Base-by-base conservation (phyloP, 1,140 invertebrate genomes). In the Tribolium castaneum region DNA sequence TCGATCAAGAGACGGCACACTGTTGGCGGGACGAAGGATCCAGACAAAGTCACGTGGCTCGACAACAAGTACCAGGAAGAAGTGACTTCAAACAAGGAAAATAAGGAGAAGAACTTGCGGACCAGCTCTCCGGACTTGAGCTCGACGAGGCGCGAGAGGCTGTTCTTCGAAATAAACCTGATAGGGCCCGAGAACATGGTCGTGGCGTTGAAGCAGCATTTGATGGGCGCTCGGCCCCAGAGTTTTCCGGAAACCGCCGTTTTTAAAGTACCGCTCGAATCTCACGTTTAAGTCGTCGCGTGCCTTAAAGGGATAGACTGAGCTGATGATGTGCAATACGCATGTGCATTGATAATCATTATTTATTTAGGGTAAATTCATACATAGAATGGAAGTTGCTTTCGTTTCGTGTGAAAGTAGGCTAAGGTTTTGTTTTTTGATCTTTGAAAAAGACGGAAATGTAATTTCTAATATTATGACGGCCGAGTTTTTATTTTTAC, bases 1-100 rank as follows among this genome's bases (percentile, higher is more conserved):
- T 94, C 93, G 39, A 95, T 96, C 79, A 96, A 96, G 86, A 89
- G 96, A 9, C 89, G 96, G n/a, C 96, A 97, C 87, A 98, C 96
- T 0, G 95, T 98, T 0, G 96, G 96, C 30, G 96, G 96, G 12
- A 95, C 94, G 0, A 94, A 96, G 84, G 95, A 97, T 85, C 94
- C 93, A 25, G 92, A 93, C 82, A 92, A 93, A 80, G 88, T 93
- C 59, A 89, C 87, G 66, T 92, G 89, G 89, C 82, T 80, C 66
- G 90, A 90, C 73, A 90, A 90, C 78, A 87, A 89, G 74, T 78
- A 89, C 30, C 87, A 90, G 71, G 87, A 89, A 72, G 87, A 88
- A 45, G 87, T 90, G 80, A 83, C 88, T 82, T 82, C 90, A 79
- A 88, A 88, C 81, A 85, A 87, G 79, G 87, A 87, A 85, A 86